phyloP scores from a whole-genome alignment of 2,888 invertebrate genomes.

The Calliscelio sp. region DNA sequence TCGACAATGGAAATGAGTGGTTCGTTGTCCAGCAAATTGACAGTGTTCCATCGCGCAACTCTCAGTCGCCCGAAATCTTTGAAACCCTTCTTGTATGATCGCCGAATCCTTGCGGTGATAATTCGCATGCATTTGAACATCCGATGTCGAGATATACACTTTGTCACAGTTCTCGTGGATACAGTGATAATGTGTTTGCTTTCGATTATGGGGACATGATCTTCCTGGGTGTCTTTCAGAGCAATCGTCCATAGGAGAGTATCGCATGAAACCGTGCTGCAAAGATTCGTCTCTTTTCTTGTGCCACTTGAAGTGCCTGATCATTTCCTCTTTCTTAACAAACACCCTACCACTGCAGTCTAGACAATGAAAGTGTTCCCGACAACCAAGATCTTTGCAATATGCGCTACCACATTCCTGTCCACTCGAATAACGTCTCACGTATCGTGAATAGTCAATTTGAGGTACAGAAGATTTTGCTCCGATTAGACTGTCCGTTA shows the following conservation, averaged over 20 bases:
- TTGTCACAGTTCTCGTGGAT: conserved; percentile 97
- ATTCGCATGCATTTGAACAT: conserved; percentile 99
- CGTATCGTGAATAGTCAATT: conserved; percentile 95
- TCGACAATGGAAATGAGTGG: conserved; percentile 99
- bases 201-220: conserved; percentile 95
- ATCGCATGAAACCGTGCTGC: conserved; percentile 97
- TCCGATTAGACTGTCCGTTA: conserved; percentile 82
- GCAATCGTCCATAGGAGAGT: conserved; percentile 98
- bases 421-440: conserved; percentile 93
- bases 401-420: conserved; percentile 94
- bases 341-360: conserved; percentile 95
- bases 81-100: conserved; percentile 99
- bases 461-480: conserved; percentile 88
- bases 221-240: conserved; percentile 92
- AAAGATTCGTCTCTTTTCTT: conserved; percentile 96
- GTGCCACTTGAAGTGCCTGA: conserved; percentile 99
- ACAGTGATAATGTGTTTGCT: conserved; percentile 99
- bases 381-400: conserved; percentile 95
- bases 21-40: conserved; percentile 96
- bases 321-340: conserved; percentile 99
- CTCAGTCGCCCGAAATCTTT: conserved; percentile 97
- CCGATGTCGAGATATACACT: conserved; percentile 99
- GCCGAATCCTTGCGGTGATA: conserved; percentile 99
- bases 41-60: conserved; percentile 97
- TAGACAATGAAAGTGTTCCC: conserved; percentile 98